phyloP scores from a whole-genome alignment of 2,888 invertebrate species.

The Caenorhabditis sinica region DNA sequence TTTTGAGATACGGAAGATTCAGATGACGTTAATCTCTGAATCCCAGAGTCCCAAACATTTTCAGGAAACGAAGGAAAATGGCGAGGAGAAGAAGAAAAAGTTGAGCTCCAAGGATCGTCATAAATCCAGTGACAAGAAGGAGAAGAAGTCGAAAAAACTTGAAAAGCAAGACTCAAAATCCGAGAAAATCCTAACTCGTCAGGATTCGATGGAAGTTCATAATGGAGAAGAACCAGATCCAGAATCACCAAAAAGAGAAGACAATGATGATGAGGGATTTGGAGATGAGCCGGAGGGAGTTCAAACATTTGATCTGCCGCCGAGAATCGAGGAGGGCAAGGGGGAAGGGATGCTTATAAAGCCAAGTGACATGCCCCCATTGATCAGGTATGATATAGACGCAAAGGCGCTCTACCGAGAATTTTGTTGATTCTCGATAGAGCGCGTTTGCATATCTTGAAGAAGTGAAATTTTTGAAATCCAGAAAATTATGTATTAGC shows the following conservation, averaged over 20 bases:
- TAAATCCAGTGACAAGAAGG: constrained; percentile 5
- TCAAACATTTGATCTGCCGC: not conserved
- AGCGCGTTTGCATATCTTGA: no score
- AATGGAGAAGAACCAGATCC: not conserved
- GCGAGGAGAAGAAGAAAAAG: not conserved
- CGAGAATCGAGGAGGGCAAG: not conserved
- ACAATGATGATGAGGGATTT: not conserved
- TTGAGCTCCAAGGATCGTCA: constrained; percentile 11
- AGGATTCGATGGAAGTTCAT: not conserved
- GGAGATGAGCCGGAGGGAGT: not conserved
- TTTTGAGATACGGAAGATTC: no score
- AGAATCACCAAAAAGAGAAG: not conserved
- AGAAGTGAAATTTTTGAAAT: no score
- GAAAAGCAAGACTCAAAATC: not conserved
- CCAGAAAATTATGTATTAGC: no score
- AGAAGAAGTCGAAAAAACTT: not conserved
- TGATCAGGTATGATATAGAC: not conserved
- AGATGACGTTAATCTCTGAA: no score
- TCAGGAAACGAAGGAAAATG: no score
- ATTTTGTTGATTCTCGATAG: no score
- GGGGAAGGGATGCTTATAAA: not conserved
- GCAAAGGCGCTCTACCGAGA: not conserved
- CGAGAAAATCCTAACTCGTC: constrained; percentile 4
- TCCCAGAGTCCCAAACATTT: no score
- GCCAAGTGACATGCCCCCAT: not conserved